Conservation (phyloP, 2,888 invertebrate species). For the Autographa gamma region DNA sequence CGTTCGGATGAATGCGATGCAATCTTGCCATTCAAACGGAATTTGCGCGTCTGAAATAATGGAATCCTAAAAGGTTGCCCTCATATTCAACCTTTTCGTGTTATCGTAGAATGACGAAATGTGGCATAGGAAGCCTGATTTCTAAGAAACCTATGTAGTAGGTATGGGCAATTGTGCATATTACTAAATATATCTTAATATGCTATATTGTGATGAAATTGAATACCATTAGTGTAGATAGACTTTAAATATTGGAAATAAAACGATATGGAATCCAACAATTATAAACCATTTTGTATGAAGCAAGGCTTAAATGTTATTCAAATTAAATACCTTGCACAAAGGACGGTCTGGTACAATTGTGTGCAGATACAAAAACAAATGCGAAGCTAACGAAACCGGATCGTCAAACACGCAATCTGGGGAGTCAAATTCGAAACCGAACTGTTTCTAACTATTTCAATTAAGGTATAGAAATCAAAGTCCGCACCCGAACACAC, state of each 20-base stretch:
- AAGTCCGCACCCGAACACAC: conserved; percentile 45
- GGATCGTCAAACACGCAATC: conserved; percentile 10
- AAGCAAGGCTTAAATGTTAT: too few species aligned
- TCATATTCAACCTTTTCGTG: conserved; percentile 35
- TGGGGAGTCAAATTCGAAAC: conserved; percentile 39
- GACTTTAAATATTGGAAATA: too few species aligned
- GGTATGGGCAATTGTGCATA: too few species aligned
- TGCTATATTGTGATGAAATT: too few species aligned
- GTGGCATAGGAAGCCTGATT: too few species aligned
- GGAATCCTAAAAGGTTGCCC: conserved; percentile 35
- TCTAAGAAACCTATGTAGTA: too few species aligned
- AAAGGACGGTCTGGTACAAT: too few species aligned
- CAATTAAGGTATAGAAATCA: conserved; percentile 41
- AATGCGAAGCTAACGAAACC: background rate
- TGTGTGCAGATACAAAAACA: background rate
- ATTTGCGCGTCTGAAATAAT: conserved; percentile 43
- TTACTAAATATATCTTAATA: too few species aligned
- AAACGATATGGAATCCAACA: too few species aligned
- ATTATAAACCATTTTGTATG: too few species aligned
- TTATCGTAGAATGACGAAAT: conserved; percentile 7
- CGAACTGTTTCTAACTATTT: conserved; percentile 51
- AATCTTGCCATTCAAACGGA: conserved; percentile 42
- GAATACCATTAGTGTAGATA: too few species aligned
- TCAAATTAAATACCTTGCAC: too few species aligned
- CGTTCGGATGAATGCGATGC: conserved; percentile 46